Conservation (phyloP, 2,113 vertebrate species). For the Emydocephalus ijimae region DNA sequence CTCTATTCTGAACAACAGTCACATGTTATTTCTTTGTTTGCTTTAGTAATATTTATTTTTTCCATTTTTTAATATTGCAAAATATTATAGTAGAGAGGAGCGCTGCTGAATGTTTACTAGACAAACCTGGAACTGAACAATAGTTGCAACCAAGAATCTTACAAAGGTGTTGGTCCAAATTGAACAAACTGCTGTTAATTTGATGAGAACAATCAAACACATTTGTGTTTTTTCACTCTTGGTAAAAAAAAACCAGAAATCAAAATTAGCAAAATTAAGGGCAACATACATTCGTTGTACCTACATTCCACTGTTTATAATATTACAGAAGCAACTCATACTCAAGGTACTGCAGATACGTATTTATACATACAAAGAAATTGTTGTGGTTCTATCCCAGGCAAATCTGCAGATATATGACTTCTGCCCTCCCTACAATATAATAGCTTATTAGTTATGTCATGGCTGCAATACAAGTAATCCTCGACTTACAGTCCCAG, state of each 20-base stretch:
- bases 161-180: not conserved
- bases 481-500: not conserved
- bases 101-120: constrained; percentile 35
- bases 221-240: not conserved
- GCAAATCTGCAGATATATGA: not conserved
- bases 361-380: not conserved
- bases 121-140: constrained; percentile 10
- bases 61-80: not conserved
- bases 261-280: not conserved
- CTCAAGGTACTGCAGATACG: too few relatives aligned
- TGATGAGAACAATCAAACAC: not conserved
- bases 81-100: not conserved
- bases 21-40: not conserved
- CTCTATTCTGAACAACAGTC: not conserved
- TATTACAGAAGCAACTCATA: not conserved
- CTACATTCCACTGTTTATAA: not conserved
- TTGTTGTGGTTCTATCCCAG: not conserved
- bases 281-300: not conserved
- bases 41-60: not conserved
- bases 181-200: not conserved
- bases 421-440: not conserved
- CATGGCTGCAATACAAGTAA: not conserved
- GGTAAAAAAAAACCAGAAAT: not conserved
- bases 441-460: not conserved
- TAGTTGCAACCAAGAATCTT: not conserved